Evolutionary conservation across 2,797 vertebrate species (phyloP), one percentile per base, ranked within the genome.

Genomic region (Coendou prehensilis): DNA sequence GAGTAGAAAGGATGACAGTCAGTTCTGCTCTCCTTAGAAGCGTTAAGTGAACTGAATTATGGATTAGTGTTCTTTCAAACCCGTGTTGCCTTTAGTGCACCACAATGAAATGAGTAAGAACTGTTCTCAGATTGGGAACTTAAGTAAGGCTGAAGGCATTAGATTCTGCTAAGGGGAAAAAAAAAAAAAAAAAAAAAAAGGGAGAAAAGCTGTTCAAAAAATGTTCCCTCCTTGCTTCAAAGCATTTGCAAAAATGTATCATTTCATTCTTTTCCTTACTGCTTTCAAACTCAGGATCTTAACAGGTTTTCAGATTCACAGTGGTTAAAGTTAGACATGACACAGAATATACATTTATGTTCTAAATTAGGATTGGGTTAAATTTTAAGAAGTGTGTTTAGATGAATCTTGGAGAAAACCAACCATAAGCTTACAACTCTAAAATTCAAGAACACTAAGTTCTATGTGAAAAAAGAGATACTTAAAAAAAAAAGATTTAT

Each of bases 361-460:
- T 59, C 76, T 59, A 10, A 84, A 41, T 83, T 26, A 73, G 54
- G 20, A 20, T 20, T 67, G 78, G 57, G 33, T 61, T 82, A 75
- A 85, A 41, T 57, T 81, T 23, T 59, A 22, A 67, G 88, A 83
- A 71, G 64, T 79, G 0, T 75, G 37, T 11, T 41, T 87, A 30
- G 61, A 76, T 45, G 18, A 90, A 28, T 81, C 67, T 92, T 20
- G 13, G 86, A 79, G n/a, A 79, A 89, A 96, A 45, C 18, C 56
- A 90, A 26, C 64, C 28, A 37, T 73, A 96, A 87, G 20, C 20
- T 82, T 71, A 45, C 18, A 89, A 57, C 80, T 56, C 26, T 52
- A 23, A 92, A 97, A 80, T 71, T 83, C 59, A 69, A 17, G 71
- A 91, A 91, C 79, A 83, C 67, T 56, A 81, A 87, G 22, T 92